Evolutionary conservation across 2,113 vertebrate genomes (phyloP).

Genomic region (Entelurus aequoreus): DNA sequence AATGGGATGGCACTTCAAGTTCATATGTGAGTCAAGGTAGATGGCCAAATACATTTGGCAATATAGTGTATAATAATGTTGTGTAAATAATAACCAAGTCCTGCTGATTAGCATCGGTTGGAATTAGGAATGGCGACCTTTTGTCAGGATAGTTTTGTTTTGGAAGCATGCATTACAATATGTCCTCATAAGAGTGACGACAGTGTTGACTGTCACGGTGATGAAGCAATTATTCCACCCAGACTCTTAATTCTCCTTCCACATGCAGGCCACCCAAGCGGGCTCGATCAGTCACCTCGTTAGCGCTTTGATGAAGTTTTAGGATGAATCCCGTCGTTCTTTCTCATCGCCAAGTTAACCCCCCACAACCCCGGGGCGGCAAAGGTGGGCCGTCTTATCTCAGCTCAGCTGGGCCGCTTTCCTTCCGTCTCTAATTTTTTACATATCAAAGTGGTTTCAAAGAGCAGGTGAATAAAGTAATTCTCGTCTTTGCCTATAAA

Average conservation of each 20-base stretch:
- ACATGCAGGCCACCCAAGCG: no score
- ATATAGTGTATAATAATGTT: no score
- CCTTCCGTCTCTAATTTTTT: slow-evolving; percentile 33
- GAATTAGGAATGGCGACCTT: no score
- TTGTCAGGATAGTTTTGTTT: no score
- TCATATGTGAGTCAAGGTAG: no score
- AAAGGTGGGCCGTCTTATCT: slow-evolving; percentile 45
- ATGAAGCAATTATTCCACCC: neutral
- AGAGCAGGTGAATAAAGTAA: slow-evolving; percentile 29
- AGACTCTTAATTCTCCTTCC: no score
- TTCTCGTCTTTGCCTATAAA: slow-evolving; percentile 24
- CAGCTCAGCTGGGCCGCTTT: slow-evolving; percentile 43
- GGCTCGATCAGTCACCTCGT: neutral
- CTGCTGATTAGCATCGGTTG: no score
- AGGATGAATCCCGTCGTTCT: slow-evolving; percentile 12
- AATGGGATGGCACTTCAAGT: no score
- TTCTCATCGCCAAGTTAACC: slow-evolving; percentile 20
- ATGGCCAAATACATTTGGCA: no score
- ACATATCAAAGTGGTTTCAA: slow-evolving; percentile 63
- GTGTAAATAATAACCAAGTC: no score
- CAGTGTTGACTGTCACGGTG: neutral
- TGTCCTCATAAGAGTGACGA: no score
- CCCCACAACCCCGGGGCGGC: neutral
- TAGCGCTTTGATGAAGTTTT: neutral
- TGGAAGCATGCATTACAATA: no score